These are phyloP conservation scores for Semnornis frantzii DNA, from an alignment of 2,113 vertebrate species.

Conservation along the genomic window DNA sequence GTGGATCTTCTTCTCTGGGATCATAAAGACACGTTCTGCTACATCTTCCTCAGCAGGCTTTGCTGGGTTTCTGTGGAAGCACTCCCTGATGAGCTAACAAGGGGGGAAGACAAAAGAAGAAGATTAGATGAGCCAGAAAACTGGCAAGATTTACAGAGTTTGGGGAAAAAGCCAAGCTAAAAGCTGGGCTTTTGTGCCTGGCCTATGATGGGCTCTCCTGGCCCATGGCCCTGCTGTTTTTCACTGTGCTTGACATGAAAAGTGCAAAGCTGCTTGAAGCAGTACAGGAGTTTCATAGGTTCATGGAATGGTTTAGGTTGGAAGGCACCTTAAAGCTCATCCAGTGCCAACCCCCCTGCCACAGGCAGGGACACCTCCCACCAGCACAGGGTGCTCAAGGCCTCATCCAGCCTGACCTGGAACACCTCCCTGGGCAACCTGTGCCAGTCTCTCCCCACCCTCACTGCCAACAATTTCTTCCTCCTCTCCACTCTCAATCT, in stretches of 20 bases:
- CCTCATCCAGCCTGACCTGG: no score
- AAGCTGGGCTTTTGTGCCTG: neutral
- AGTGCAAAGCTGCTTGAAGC: neutral
- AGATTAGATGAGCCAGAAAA: neutral
- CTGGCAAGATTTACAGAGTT: neutral
- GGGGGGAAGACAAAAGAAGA: neutral
- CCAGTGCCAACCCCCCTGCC: no score
- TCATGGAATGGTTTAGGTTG: no score
- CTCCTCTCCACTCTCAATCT: no score
- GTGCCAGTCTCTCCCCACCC: no score
- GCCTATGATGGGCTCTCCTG: neutral
- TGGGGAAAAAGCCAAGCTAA: neutral
- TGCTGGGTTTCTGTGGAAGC: constrained; percentile 80
- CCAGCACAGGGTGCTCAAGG: no score
- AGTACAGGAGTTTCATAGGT: neutral
- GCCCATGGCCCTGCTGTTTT: neutral
- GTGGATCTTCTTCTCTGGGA: constrained; percentile 74
- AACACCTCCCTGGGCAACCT: no score
- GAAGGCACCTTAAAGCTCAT: no score
- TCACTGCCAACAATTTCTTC: no score
- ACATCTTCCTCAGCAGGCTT: constrained; percentile 84
- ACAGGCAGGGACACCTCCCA: no score
- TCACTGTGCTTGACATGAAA: neutral
- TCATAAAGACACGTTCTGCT: constrained; percentile 80
- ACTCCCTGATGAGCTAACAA: constrained; percentile 85